phyloP scores from a whole-genome alignment of 2,113 vertebrate genomes.

The Epinephelus lanceolatus region DNA sequence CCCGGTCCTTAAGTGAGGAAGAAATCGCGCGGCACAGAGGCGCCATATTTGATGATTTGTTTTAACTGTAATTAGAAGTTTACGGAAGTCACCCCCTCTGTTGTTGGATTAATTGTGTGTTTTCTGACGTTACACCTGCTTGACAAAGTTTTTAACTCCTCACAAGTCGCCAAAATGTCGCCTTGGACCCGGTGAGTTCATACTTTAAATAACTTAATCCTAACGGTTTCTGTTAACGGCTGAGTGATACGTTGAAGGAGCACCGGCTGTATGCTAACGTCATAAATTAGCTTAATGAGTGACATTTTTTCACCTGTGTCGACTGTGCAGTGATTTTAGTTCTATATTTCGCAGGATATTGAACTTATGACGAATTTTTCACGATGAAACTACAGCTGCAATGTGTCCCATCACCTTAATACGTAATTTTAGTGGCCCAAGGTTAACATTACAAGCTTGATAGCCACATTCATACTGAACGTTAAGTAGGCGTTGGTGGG shows the following conservation, averaged over 20 bases:
- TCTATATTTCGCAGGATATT: background rate
- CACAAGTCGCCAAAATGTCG: background rate
- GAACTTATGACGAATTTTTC: background rate
- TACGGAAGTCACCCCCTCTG: background rate
- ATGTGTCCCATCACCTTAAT: background rate
- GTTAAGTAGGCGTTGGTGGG: too few relatives aligned
- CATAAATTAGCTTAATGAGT: background rate
- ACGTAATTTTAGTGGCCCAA: rapidly evolving
- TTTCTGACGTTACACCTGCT: too few relatives aligned
- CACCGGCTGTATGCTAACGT: background rate
- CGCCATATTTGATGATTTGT: background rate
- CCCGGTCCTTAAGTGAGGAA: background rate
- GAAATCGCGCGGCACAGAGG: background rate
- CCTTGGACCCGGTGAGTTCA: constrained; percentile 8
- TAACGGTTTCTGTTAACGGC: background rate
- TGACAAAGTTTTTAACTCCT: background rate
- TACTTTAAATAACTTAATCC: background rate
- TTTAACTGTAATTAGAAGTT: background rate
- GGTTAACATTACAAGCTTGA: too few relatives aligned
- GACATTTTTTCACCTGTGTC: background rate
- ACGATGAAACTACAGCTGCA: too few relatives aligned
- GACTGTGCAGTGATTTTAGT: too few relatives aligned
- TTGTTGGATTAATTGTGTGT: background rate
- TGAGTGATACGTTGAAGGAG: too few relatives aligned
- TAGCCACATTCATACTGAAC: too few relatives aligned